Evolutionary conservation across 1,140 invertebrate species (phyloP).

Genomic region (Bradysia coprophila): DNA sequence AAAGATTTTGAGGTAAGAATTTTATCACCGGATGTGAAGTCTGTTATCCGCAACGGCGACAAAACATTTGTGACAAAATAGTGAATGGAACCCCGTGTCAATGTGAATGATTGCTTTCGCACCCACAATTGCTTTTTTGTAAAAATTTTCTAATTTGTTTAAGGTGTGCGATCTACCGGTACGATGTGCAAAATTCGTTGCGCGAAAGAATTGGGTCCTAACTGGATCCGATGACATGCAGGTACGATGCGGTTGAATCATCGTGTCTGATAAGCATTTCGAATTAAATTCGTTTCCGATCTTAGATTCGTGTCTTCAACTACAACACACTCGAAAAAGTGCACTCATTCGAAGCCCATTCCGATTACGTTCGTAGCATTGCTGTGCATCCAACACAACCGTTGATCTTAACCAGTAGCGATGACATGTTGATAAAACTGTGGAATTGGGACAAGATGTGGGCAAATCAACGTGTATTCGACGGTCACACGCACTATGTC

Average conservation of each 20-base stretch:
- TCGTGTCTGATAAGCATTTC: neutral
- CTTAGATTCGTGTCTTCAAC: slow-evolving; percentile 77
- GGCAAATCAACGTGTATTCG: slow-evolving; percentile 92
- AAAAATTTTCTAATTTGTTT: slow-evolving; percentile 7
- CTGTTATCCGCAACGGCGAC: too few relatives aligned
- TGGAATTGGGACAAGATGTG: slow-evolving; percentile 99
- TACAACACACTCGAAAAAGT: slow-evolving; percentile 96
- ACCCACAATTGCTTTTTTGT: too few relatives aligned
- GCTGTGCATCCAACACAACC: slow-evolving; percentile 95
- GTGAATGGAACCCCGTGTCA: too few relatives aligned
- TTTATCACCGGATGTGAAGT: neutral
- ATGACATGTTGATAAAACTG: slow-evolving; percentile 97
- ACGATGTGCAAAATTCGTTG: slow-evolving; percentile 85
- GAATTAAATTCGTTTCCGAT: neutral
- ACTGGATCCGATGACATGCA: slow-evolving; percentile 95
- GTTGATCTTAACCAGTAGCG: slow-evolving; percentile 90
- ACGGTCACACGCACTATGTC: slow-evolving; percentile 97
- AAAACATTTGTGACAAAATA: slow-evolving; percentile 1
- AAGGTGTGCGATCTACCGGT: slow-evolving; percentile 92
- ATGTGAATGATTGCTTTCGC: too few relatives aligned
- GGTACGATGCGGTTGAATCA: slow-evolving; percentile 4
- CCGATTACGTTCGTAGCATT: slow-evolving; percentile 94
- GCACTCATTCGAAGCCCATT: slow-evolving; percentile 94
- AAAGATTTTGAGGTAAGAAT: slow-evolving; percentile 30
- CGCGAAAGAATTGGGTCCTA: slow-evolving; percentile 96